Conservation (phyloP, 2,888 invertebrate species). For the Morinoia aosen region DNA sequence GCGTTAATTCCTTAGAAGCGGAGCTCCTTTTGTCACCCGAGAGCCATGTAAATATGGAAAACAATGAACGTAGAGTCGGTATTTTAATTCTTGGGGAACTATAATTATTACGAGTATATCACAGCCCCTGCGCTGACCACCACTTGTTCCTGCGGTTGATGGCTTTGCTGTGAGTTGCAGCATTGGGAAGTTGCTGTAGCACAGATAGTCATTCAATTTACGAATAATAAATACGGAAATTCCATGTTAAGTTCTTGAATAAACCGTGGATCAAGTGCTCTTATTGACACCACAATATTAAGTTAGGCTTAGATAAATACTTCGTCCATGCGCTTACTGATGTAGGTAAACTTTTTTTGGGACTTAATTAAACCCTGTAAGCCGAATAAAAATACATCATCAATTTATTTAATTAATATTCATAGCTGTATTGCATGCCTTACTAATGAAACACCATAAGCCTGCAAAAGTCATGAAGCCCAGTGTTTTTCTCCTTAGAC, state of each 20-base stretch:
- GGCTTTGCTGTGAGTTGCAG: not conserved
- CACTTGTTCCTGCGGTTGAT: not conserved
- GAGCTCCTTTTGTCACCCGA: not conserved
- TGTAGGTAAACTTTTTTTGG: too few relatives aligned
- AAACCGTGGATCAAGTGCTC: not conserved
- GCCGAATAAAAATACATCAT: too few relatives aligned
- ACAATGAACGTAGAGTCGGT: not conserved
- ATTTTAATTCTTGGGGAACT: not conserved
- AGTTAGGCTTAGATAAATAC: not conserved
- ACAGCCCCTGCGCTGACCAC: not conserved
- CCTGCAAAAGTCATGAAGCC: too few relatives aligned
- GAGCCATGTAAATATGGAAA: not conserved
- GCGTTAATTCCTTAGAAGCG: not conserved
- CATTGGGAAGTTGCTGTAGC: not conserved
- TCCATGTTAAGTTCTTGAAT: not conserved
- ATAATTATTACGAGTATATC: conserved; percentile 3
- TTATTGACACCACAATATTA: not conserved
- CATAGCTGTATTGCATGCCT: too few relatives aligned
- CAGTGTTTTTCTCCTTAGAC: not conserved
- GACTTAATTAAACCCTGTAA: too few relatives aligned
- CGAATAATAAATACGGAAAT: not conserved
- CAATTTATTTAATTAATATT: too few relatives aligned
- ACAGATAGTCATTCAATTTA: not conserved
- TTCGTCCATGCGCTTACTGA: too few relatives aligned
- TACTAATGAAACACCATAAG: too few relatives aligned